Evolutionary conservation across 2,113 vertebrate genomes (phyloP), one percentile per base, ranked within the genome.

Genomic region (Hemicordylus capensis): DNA sequence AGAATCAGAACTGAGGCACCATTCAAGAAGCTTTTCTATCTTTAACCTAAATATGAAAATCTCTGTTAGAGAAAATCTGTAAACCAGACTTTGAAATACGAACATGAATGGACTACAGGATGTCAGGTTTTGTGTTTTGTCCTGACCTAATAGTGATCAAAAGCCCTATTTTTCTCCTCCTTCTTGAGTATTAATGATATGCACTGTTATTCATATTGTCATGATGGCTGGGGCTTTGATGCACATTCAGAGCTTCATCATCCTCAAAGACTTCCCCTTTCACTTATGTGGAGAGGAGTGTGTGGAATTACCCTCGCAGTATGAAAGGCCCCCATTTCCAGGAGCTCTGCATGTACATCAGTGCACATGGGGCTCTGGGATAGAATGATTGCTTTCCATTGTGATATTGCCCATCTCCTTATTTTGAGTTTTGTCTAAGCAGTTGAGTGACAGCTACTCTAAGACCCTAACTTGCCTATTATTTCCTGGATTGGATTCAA

Each of bases 1-100:
- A 74, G 64, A 82, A 44, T 85, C 73, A 74, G 64, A 82, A 44
- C 78, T 88, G 84, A 87, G 87, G 81, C 80, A 24, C n/a, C 24
- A 44, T 76, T 63, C 87, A 31, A 88, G 67, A 79, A 80, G 34
- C 56, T 78, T 64, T 39, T 42, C 54, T 77, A 51, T 61, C 51
- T 76, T 84, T 76, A 46, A 6, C 70, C 31, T 28, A 64, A 31
- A 72, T 26, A 11, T 70, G 5, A 74, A 1, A 3, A 26, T 42
- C 63, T 83, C 67, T 85, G 70, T 76, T 59, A 74, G 3, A 72
- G 89, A 83, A 83, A n/a, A 64, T 24, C 82, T 90, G n/a, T 61
- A 54, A 51, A 69, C 3, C 74, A 24, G 20, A 63, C 83, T 42
- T 31, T 90, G 59, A 58, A 64, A 75, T 46, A 6, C 87, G 2